Evolutionary conservation across 2,888 invertebrate genomes (phyloP), one percentile per base, ranked within the genome.

Genomic region (Drosophila tripunctata): DNA sequence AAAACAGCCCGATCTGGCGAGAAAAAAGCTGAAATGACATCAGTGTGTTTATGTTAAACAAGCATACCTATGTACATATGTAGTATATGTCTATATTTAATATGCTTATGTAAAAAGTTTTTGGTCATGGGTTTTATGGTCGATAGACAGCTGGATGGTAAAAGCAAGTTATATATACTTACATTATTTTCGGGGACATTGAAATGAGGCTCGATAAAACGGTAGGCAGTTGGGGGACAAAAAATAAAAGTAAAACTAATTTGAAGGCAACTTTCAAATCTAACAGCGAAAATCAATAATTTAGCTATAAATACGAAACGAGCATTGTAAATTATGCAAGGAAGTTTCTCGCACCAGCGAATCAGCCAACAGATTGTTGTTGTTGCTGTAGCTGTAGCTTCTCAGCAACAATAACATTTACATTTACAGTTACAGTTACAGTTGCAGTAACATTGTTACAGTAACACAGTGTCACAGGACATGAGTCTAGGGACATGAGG

Each of bases 251-350:
- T 4, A 21, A 62, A 72, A 69, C 70, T 75, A 66, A 66, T 69
- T 77, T 62, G 41, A 51, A 77, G 64, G 69, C 40, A 64, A 68
- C 44, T 74, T 64, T 74, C 45, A 43, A 84, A 63, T 67, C 55
- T 60, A 64, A 70, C 62, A 67, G 67, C 56, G 22, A 71, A 85
- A 85, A 79, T 79, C 79, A 81, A 85, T 79, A 85, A 62, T 74
- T 68, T 44, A 78, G 52, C 71, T 66, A 85, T 68, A 79, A 77
- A 81, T 84, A 79, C 64, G 41, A 38, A 58, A 41, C 38, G 40
- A 33, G 24, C 50, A 51, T 41, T 65, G 31, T 76, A 66, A 83
- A 69, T 69, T 61, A 78, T 72, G 67, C 79, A 75, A 55, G 62
- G 24, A 63, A 33, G 12, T 57, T 45, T 30, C 47, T 51, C 57